Conservation (phyloP, 37 sponge, comb jelly and placozoan genomes). For the Ianthella basta region DNA sequence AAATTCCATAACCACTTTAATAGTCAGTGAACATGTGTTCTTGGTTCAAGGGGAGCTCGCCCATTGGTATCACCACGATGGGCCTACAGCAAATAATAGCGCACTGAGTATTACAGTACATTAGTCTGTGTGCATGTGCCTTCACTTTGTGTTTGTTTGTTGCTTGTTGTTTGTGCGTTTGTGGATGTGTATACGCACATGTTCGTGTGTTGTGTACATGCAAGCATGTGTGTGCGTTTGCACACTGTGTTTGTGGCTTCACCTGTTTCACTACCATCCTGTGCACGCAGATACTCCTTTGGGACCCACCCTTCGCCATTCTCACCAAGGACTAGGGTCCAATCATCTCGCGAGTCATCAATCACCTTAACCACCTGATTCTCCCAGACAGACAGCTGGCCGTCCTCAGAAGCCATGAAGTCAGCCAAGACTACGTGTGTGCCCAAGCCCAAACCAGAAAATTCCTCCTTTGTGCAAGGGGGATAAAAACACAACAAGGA, state of each 20-base stretch:
- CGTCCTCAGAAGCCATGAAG: conserved; percentile 43
- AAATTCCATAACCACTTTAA: not conserved
- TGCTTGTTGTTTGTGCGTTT: not conserved
- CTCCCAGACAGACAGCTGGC: conserved; percentile 48
- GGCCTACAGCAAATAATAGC: not conserved
- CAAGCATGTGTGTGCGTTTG: not conserved
- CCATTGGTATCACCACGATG: conserved; percentile 6
- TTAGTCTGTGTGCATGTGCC: conserved; percentile 28
- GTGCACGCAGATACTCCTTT: conserved; percentile 18
- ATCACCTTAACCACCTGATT: conserved; percentile 70
- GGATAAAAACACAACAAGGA: too few species aligned
- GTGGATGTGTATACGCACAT: not conserved
- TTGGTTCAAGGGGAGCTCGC: too few species aligned
- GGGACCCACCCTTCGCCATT: conserved; percentile 81
- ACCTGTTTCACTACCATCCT: not conserved
- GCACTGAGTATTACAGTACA: not conserved
- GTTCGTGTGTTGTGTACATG: not conserved
- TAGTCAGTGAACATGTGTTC: too few species aligned
- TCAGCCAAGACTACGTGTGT: conserved; percentile 52
- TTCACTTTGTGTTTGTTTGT: not conserved
- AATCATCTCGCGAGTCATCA: conserved; percentile 69
- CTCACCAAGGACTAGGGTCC: conserved; percentile 54
- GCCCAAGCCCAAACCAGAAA: not conserved
- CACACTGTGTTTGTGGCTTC: not conserved
- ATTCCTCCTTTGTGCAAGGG: not conserved